Evolutionary conservation across 1,140 invertebrate genomes (phyloP).

Genomic region (Plodia interpunctella): DNA sequence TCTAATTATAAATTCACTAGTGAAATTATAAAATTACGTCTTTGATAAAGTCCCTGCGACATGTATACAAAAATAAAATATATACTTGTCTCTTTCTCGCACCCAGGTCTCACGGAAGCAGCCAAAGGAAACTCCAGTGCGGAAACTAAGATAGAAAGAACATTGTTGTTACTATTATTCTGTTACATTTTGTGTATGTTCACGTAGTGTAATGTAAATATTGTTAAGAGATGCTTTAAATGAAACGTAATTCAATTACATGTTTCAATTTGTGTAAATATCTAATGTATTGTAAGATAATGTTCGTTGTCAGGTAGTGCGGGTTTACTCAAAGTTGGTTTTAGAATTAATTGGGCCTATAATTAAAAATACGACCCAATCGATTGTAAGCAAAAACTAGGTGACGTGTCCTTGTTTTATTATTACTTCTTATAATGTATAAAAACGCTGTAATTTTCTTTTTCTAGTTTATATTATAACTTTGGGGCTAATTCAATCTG

Average conservation of each 20-base stretch:
- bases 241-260: slow-evolving; percentile 53
- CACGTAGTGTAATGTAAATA: slow-evolving; percentile 55
- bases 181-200: slow-evolving; percentile 45
- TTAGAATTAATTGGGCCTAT: too few relatives aligned
- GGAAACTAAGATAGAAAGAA: slow-evolving; percentile 29
- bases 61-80: too few relatives aligned
- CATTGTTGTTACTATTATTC: slow-evolving; percentile 32
- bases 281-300: slow-evolving; percentile 23
- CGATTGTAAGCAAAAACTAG: too few relatives aligned
- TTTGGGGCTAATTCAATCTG: too few relatives aligned
- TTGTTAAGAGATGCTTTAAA: slow-evolving; percentile 45
- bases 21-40: too few relatives aligned
- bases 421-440: too few relatives aligned
- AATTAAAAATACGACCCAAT: too few relatives aligned
- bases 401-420: too few relatives aligned
- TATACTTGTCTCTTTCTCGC: background rate
- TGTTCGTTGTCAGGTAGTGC: slow-evolving; percentile 26
- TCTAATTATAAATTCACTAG: too few relatives aligned
- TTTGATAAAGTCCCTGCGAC: too few relatives aligned
- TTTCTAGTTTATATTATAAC: too few relatives aligned
- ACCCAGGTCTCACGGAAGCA: slow-evolving; percentile 61
- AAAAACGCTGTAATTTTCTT: too few relatives aligned
- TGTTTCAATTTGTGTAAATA: slow-evolving; percentile 59
- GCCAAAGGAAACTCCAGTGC: slow-evolving; percentile 44
- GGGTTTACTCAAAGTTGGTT: background rate